Evolutionary conservation across 2,113 vertebrate species (phyloP).

Genomic region (Chionomys nivalis): DNA sequence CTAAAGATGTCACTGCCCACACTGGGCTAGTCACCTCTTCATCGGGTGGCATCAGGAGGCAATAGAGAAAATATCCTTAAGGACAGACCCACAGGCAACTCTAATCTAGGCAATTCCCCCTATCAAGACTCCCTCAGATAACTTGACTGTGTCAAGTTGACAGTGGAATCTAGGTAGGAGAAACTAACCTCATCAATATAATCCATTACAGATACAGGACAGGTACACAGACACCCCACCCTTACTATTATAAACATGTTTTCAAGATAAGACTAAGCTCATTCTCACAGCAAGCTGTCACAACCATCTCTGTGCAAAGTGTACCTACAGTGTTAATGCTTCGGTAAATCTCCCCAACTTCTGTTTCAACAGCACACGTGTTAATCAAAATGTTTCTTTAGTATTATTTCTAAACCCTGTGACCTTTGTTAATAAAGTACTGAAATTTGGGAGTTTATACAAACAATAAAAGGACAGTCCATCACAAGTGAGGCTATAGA

Average conservation of each 20-base stretch:
- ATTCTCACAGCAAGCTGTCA: background rate
- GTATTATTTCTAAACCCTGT: background rate
- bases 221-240: background rate
- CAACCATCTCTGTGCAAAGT: background rate
- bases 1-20: background rate
- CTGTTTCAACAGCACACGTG: background rate
- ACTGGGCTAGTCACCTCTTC: background rate
- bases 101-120: background rate
- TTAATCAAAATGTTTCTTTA: background rate
- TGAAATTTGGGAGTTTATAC: background rate
- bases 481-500: no score
- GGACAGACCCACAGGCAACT: background rate
- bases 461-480: background rate
- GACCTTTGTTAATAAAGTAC: background rate
- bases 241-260: background rate
- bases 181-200: background rate
- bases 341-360: background rate
- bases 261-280: background rate
- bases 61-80: background rate
- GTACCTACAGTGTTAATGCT: background rate
- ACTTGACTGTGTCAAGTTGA: background rate
- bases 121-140: background rate
- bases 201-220: background rate
- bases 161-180: background rate
- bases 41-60: background rate